Evolutionary conservation across 2,113 vertebrate species (phyloP).

Genomic region (Corydoras maculifer): DNA sequence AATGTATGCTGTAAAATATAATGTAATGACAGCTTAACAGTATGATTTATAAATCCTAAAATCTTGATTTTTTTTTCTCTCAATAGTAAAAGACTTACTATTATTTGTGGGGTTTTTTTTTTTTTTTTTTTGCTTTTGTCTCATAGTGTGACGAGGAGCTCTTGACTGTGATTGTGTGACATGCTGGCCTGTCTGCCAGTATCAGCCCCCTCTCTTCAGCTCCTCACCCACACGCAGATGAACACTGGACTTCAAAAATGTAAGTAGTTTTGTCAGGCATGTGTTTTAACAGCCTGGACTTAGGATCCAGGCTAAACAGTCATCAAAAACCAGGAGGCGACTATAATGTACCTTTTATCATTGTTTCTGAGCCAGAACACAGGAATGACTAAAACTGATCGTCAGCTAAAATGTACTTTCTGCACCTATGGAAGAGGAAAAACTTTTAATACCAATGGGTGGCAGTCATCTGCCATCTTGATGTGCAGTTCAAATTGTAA

Average conservation of each 20-base stretch:
- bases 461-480: no score
- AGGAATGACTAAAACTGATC: no score
- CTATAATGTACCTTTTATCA: not conserved
- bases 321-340: not conserved
- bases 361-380: not conserved
- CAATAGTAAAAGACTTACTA: no score
- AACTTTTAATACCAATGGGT: no score
- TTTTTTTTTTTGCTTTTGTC: constrained; percentile 21
- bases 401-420: no score
- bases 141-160: constrained; percentile 77
- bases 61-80: no score
- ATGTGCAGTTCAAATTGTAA: no score
- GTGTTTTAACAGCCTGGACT: not conserved
- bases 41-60: no score
- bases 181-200: constrained; percentile 96
- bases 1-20: no score
- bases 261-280: constrained; percentile 57
- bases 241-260: constrained; percentile 99
- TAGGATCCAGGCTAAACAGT: not conserved
- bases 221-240: constrained; percentile 96
- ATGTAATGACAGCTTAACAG: no score
- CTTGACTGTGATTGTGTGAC: constrained; percentile 79
- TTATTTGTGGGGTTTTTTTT: not conserved
- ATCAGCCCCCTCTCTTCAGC: constrained; percentile 83
- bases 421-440: no score